Conservation (phyloP, 2,888 invertebrate species). For the Cheilosia scutellata region DNA sequence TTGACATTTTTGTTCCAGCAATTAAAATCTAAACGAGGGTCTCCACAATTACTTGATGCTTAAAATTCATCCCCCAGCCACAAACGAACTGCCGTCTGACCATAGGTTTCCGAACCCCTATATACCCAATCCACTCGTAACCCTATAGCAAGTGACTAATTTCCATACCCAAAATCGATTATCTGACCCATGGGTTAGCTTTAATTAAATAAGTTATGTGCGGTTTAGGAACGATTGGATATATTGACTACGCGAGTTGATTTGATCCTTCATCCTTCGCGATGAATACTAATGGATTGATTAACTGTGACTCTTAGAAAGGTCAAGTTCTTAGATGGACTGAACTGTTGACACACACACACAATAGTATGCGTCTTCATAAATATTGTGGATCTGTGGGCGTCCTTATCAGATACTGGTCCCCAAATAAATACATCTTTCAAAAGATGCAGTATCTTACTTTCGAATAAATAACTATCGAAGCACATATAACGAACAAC, state of each 20-base stretch:
- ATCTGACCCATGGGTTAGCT: conserved; percentile 69
- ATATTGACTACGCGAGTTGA: conserved; percentile 35
- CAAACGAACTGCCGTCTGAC: conserved; percentile 12
- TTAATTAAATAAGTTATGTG: conserved; percentile 72
- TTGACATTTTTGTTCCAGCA: conserved; percentile 7
- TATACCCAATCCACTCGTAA: neutral
- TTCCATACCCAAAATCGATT: conserved; percentile 66
- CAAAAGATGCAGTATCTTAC: neutral
- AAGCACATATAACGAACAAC: conserved; percentile 8
- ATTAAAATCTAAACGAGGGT: conserved; percentile 40
- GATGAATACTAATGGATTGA: conserved; percentile 70
- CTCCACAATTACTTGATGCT: conserved; percentile 53
- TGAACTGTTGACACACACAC: no score
- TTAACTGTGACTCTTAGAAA: conserved; percentile 52
- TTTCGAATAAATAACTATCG: neutral
- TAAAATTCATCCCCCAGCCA: conserved; percentile 1
- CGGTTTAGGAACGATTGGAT: conserved; percentile 48
- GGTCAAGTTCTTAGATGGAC: conserved; percentile 40
- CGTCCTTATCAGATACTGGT: conserved; percentile 38
- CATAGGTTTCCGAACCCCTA: conserved; percentile 5
- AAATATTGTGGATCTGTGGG: neutral
- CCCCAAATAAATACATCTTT: conserved; percentile 39
- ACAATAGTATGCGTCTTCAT: neutral
- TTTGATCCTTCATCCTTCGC: conserved; percentile 56
- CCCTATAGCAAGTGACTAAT: conserved; percentile 38